Conservation (phyloP, 92 coral and sea anemone species). For the Zoanthus solanderi region DNA sequence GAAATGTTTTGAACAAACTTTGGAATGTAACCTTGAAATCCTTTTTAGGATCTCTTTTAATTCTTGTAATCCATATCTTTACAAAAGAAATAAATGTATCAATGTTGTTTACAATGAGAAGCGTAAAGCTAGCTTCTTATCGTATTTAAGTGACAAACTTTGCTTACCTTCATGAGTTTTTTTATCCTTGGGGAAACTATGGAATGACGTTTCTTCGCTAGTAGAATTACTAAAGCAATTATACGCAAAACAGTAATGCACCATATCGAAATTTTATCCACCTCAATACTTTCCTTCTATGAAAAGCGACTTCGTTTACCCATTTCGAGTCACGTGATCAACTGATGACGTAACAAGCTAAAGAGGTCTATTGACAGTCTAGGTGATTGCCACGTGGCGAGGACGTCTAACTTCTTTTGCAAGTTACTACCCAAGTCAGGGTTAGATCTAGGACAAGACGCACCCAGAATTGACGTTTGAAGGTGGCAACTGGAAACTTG, state of each 20-base stretch:
- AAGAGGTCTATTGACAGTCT: conserved; percentile 19
- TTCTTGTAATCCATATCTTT: conserved; percentile 63
- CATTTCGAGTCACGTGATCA: too few relatives aligned
- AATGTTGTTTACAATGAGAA: too few relatives aligned
- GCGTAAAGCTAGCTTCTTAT: neutral
- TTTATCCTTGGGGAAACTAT: conserved; percentile 57
- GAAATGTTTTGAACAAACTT: conserved; percentile 2
- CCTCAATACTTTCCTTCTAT: too few relatives aligned
- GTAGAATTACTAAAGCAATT: conserved; percentile 57
- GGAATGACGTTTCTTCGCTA: conserved; percentile 60
- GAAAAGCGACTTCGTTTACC: too few relatives aligned
- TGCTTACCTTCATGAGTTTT: conserved; percentile 38
- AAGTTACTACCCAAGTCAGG: neutral
- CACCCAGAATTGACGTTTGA: conserved; percentile 6
- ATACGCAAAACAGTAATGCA: conserved; percentile 69
- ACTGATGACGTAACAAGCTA: too few relatives aligned
- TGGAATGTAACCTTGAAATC: conserved; percentile 31
- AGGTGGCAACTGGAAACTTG: neutral
- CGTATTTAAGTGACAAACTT: neutral
- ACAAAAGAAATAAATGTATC: neutral
- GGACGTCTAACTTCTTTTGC: conserved; percentile 15
- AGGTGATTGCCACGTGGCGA: conserved; percentile 12
- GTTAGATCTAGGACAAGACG: neutral
- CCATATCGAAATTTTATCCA: conserved; percentile 36
- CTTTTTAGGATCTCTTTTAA: conserved; percentile 61